These are phyloP conservation scores for Melinaea menophilus DNA, from an alignment of 2,888 invertebrate genomes.

Conservation along the genomic window DNA sequence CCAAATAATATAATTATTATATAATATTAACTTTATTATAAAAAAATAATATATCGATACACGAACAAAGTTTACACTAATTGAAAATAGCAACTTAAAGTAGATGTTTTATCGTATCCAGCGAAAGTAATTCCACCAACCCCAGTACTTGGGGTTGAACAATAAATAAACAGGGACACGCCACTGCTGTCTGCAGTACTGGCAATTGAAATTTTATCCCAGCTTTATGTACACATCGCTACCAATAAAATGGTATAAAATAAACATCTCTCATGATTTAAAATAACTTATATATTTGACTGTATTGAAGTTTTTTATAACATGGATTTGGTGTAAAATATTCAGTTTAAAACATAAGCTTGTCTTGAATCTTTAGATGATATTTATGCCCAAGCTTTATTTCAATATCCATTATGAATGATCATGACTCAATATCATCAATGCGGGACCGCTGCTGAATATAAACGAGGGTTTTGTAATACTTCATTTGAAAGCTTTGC, in stretches of 20 bases:
- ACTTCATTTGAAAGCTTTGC: conserved; percentile 58
- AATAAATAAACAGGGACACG: conserved; percentile 73
- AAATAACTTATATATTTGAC: conserved; percentile 52
- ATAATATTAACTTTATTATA: background rate
- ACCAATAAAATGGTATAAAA: conserved; percentile 69
- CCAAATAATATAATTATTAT: background rate
- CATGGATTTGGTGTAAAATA: too few species aligned
- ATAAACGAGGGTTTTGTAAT: conserved; percentile 57
- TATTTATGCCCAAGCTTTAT: conserved; percentile 22
- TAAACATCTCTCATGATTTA: conserved; percentile 52
- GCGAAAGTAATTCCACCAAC: conserved; percentile 33
- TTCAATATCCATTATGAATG: conserved; percentile 53
- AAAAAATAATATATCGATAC: background rate
- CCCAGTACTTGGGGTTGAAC: conserved; percentile 57
- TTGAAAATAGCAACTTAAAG: background rate
- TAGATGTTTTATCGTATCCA: conserved; percentile 19
- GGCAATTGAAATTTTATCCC: conserved; percentile 76
- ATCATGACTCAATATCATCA: conserved; percentile 54
- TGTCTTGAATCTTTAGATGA: background rate
- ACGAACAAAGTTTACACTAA: background rate
- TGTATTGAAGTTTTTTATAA: conserved; percentile 35
- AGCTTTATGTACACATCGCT: conserved; percentile 62
- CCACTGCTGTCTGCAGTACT: conserved; percentile 64
- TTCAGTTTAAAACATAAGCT: background rate
- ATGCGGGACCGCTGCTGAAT: conserved; percentile 56